These are phyloP conservation scores for Xanthorhoe designata DNA, from an alignment of 2,888 invertebrate species.

Conservation along the genomic window DNA sequence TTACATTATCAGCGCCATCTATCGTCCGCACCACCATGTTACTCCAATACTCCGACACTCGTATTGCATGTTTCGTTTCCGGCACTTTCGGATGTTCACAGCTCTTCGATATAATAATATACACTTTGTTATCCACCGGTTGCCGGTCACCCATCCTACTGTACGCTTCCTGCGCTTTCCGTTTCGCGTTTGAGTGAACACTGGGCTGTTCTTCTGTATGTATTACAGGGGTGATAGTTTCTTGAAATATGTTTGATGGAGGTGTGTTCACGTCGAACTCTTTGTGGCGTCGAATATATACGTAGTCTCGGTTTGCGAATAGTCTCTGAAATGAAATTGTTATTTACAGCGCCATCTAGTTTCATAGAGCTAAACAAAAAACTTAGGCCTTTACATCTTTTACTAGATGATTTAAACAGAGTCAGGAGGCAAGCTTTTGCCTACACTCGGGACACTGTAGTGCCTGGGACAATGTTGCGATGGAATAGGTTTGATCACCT, in stretches of 20 bases:
- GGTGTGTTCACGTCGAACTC: constrained; percentile 55
- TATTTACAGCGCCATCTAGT: neutral
- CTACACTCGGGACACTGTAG: too few species aligned
- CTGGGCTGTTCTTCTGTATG: constrained; percentile 48
- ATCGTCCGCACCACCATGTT: constrained; percentile 92
- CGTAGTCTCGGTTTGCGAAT: constrained; percentile 95
- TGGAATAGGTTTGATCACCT: too few species aligned
- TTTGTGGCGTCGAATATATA: constrained; percentile 90
- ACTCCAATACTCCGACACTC: constrained; percentile 94
- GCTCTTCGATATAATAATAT: constrained; percentile 86
- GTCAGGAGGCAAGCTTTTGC: too few species aligned
- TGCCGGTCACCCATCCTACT: constrained; percentile 31
- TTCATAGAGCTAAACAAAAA: neutral
- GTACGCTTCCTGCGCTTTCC: constrained; percentile 58
- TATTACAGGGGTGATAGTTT: neutral
- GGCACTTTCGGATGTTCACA: constrained; percentile 90
- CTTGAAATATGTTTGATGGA: constrained; percentile 16
- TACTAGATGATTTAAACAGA: too few species aligned
- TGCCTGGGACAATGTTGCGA: too few species aligned
- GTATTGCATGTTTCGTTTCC: constrained; percentile 87
- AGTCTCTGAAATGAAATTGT: constrained; percentile 82
- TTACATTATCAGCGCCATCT: constrained; percentile 83
- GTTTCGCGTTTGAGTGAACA: constrained; percentile 70
- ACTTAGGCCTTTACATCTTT: too few species aligned
- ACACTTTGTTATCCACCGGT: constrained; percentile 49